Evolutionary conservation across 2,888 invertebrate genomes (phyloP), one percentile per base, ranked within the genome.

Genomic region (Escarpia spicata): DNA sequence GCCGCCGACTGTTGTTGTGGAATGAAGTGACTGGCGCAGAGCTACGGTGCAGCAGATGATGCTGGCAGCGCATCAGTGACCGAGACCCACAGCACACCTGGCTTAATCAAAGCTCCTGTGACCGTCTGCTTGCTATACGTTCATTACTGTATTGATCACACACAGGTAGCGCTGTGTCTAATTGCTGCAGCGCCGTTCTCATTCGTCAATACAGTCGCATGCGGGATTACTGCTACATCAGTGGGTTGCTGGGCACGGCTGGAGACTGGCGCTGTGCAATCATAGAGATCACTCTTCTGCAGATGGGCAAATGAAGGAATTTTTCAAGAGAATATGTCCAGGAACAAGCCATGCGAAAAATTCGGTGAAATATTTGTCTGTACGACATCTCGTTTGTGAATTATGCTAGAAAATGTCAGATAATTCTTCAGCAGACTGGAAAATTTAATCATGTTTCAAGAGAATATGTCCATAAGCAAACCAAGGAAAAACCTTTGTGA

Each of bases 81-180:
- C 75, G 75, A 75, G 75, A 75, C 75, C 1, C 52, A 75, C 75
- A 26, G 75, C 75, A 6, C 19, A 75, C 75, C 75, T 75, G 75
- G 75, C 6, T n/a, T 75, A 75, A 75, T 75, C 75, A 75, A 75
- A 75, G 75, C 75, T 26, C 75, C n/a, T 75, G 75, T n/a, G n/a
- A n/a, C 75, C 75, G 75, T 75, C 75, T 75, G 75, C 75, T 26
- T 26, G 26, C 75, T 75, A 75, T 75, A 75, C 75, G 75, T 75
- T 75, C 75, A 75, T 75, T 75, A 75, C 75, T 75, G 75, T 75
- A 75, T 75, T 75, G 75, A 75, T 75, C 75, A 75, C n/a, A n/a
- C 26, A 75, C 75, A 75, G 75, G 75, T 75, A 75, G 26, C 75
- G n/a, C 75, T 4, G 26, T 75, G 75, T 75, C 75, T 75, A 75